Conservation (phyloP, 2,113 vertebrate genomes). For the Halichoeres trimaculatus region DNA sequence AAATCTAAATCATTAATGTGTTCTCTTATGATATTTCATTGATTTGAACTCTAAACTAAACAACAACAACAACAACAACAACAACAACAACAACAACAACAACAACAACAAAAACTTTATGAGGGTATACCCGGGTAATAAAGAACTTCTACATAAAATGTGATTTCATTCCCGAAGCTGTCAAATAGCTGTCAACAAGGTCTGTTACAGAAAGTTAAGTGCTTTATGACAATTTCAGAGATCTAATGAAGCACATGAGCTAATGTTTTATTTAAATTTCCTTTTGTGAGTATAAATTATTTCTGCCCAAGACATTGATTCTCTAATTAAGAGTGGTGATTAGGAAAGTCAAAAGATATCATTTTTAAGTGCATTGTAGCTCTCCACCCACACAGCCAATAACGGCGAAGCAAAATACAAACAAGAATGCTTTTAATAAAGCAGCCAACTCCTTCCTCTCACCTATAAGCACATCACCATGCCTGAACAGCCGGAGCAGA, state of each 20-base stretch:
- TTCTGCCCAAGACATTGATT: neutral
- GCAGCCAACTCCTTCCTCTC: constrained; percentile 7
- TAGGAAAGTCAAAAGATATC: neutral
- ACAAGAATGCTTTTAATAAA: constrained; percentile 17
- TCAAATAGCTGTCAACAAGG: neutral
- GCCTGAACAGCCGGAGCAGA: neutral
- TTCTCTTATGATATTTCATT: neutral
- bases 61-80: no score
- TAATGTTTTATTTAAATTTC: constrained; percentile 6
- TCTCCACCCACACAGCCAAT: constrained; percentile 12
- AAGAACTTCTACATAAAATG: neutral
- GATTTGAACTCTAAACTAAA: neutral
- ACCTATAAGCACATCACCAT: neutral
- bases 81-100: no score
- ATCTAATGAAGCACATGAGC: constrained; percentile 16
- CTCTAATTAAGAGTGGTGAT: neutral
- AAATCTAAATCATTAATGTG: neutral
- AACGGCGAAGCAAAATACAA: neutral
- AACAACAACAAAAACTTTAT: neutral
- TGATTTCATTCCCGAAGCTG: neutral
- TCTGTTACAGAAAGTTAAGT: neutral
- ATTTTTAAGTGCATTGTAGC: neutral
- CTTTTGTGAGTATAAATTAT: neutral
- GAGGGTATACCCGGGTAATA: neutral
- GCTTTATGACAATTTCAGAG: constrained; percentile 9